A percentile compares a stretch with the other conserved stretches of the same genome.
Evolutionary conservation across 2,888 invertebrate genomes (phyloP).

Genomic region (Endotricha flammealis): DNA sequence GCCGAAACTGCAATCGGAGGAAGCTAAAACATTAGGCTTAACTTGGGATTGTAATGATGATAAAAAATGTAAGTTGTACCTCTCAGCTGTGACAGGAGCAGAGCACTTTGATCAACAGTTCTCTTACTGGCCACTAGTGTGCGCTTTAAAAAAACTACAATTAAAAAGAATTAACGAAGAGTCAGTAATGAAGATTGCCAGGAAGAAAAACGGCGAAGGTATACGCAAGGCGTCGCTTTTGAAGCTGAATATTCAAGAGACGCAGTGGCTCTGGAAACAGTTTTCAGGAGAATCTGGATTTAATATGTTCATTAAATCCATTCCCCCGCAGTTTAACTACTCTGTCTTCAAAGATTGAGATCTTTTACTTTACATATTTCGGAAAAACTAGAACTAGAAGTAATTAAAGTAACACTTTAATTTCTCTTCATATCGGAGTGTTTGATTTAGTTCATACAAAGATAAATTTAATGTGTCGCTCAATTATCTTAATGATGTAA

Average conservation of each 20-base stretch:
- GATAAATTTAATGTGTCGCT: no score
- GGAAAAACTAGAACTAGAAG: no score
- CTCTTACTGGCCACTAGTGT: constrained; percentile 40
- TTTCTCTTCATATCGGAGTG: no score
- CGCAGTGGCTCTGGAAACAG: constrained; percentile 30
- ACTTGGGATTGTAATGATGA: constrained; percentile 34
- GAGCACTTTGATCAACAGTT: constrained; percentile 48
- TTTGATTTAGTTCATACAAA: no score
- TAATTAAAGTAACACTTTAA: no score
- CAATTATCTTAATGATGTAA: no score
- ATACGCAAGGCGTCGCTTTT: constrained; percentile 32
- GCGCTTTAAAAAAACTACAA: constrained; percentile 41
- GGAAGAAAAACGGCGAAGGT: constrained; percentile 38
- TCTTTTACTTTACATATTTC: no score
- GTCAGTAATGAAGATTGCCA: constrained; percentile 40
- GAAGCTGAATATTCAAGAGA: constrained; percentile 23
- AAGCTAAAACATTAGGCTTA: constrained; percentile 36
- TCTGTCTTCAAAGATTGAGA: constrained; percentile 24
- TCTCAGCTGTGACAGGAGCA: constrained; percentile 42
- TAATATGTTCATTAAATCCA: constrained; percentile 2
- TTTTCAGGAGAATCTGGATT: constrained; percentile 32
- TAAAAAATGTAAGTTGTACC: constrained; percentile 33
- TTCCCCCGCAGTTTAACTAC: constrained; percentile 20
- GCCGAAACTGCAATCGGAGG: constrained; percentile 32
- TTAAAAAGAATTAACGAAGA: constrained; percentile 39